Conservation (phyloP, 2,113 vertebrate genomes). For the Sylvietta virens region DNA sequence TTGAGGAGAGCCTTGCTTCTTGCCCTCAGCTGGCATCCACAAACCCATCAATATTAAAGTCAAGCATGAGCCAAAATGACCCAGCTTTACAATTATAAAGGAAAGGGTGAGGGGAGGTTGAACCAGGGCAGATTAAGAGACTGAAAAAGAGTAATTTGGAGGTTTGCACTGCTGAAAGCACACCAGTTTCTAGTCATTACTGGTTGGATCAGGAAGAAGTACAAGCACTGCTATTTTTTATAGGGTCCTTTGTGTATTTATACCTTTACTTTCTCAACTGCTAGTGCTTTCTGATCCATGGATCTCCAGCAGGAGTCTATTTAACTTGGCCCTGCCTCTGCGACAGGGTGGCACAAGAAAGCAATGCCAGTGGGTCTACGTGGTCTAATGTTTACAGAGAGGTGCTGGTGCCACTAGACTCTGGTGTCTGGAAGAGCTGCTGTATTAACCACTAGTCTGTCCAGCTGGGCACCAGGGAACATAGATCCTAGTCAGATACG, state of each 20-base stretch:
- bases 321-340: neutral
- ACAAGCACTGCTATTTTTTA: neutral
- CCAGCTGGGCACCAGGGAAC: neutral
- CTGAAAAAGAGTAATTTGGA: neutral
- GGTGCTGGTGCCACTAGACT: neutral
- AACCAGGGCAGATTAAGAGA: neutral
- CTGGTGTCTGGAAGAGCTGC: neutral
- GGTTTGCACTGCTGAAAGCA: neutral
- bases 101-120: neutral
- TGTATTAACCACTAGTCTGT: neutral
- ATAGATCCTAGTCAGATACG: neutral
- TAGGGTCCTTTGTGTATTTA: neutral
- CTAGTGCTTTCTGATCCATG: neutral
- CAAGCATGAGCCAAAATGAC: neutral
- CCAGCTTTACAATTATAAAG: neutral
- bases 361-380: accelerated
- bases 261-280: neutral
- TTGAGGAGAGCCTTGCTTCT: neutral
- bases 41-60: neutral
- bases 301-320: neutral
- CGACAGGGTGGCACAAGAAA: neutral
- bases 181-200: neutral
- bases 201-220: neutral
- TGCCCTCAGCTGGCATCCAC: neutral
- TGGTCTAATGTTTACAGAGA: neutral